A percentile compares a stretch with the other conserved stretches of the same genome.
These are phyloP conservation scores for Lacerta viridis DNA, from an alignment of 2,797 vertebrate genomes.

Conservation along the genomic window DNA sequence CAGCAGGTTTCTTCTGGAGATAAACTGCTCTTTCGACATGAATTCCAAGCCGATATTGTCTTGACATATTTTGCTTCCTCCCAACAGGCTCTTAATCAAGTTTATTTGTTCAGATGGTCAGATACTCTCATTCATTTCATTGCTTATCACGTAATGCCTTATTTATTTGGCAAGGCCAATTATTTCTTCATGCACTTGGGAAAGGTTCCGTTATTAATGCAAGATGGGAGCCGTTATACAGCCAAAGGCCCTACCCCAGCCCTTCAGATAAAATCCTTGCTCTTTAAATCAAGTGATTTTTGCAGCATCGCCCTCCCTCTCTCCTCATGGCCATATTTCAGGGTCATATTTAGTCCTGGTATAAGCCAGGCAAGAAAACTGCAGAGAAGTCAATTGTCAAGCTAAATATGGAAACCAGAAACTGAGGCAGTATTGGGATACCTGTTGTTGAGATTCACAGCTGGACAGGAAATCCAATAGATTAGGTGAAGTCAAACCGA, in stretches of 20 bases:
- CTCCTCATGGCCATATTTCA: background rate
- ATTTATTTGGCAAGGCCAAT: background rate
- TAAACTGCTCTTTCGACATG: background rate
- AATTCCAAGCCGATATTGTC: slow-evolving; percentile 27
- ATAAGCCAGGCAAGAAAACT: background rate
- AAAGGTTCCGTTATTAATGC: background rate
- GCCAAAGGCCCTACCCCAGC: background rate
- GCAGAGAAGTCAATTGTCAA: background rate
- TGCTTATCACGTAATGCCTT: background rate
- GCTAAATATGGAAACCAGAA: background rate
- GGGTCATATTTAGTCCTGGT: background rate
- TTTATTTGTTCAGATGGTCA: slow-evolving; percentile 46
- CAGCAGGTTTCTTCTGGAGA: background rate
- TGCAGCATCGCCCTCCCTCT: background rate
- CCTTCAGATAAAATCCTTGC: background rate
- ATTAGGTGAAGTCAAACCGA: slow-evolving; percentile 1
- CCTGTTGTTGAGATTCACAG: slow-evolving; percentile 3
- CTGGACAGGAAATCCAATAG: background rate
- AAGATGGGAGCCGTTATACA: slow-evolving; percentile 15
- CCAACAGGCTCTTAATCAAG: slow-evolving; percentile 37
- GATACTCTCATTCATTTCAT: background rate
- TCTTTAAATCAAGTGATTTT: background rate
- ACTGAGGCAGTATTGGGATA: background rate
- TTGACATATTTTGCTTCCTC: slow-evolving; percentile 16
- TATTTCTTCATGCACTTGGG: slow-evolving; percentile 8